Evolutionary conservation across 2,888 invertebrate genomes (phyloP).

Genomic region (Chrysotoxum bicinctum): DNA sequence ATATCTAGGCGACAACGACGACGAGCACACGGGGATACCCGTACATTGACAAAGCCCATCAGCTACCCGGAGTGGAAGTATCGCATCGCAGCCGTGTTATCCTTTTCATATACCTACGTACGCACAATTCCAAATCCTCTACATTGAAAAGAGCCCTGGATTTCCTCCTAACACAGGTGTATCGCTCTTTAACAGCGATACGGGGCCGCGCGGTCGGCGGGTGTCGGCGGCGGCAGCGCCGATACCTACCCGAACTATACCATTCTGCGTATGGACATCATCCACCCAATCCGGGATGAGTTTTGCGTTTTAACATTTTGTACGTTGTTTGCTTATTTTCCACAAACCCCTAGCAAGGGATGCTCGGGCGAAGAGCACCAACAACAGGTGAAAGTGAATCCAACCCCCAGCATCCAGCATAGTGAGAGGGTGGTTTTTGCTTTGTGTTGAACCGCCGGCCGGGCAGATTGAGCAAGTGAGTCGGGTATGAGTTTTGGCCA

Average conservation of each 20-base stretch:
- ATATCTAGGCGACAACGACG: constrained; percentile 37
- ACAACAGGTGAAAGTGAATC: constrained; percentile 72
- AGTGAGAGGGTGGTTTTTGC: constrained; percentile 32
- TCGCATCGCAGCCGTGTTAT: constrained; percentile 48
- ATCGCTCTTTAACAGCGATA: constrained; percentile 6
- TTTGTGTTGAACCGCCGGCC: constrained; percentile 32
- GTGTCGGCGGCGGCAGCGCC: not conserved
- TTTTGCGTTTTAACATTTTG: constrained; percentile 34
- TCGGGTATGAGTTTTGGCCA: constrained; percentile 62
- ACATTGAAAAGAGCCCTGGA: constrained; percentile 27
- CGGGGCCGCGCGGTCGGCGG: no score
- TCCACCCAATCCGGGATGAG: constrained; percentile 71
- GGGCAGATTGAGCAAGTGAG: constrained; percentile 8
- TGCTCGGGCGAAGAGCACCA: constrained; percentile 37
- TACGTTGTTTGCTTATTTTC: constrained; percentile 6
- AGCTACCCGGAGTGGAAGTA: constrained; percentile 14
- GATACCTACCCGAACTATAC: constrained; percentile 42
- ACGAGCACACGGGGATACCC: constrained; percentile 44
- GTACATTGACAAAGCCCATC: constrained; percentile 8
- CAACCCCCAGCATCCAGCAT: constrained; percentile 39
- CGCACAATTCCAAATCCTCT: constrained; percentile 42
- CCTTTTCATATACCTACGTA: constrained; percentile 34
- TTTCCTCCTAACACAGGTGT: constrained; percentile 58
- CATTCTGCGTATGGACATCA: constrained; percentile 55
- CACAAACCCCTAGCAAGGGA: constrained; percentile 6